phyloP scores from a whole-genome alignment of 2,888 invertebrate genomes.

The Entomobrya proxima region DNA sequence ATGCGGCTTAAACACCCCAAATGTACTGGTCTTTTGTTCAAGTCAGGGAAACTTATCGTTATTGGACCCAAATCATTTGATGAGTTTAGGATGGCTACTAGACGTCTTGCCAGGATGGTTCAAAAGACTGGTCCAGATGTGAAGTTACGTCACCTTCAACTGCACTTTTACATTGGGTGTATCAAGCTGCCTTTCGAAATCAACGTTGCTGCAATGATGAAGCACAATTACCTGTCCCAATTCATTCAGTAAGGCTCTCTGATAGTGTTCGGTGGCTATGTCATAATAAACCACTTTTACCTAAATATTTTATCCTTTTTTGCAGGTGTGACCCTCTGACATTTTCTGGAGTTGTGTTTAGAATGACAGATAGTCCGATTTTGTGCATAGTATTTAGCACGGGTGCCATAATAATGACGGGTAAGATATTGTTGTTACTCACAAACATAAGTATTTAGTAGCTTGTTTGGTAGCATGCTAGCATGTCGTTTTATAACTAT shows the following conservation, averaged over 20 bases:
- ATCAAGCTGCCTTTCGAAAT: background rate
- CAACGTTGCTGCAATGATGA: background rate
- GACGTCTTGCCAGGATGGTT: conserved; percentile 16
- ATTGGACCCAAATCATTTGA: conserved; percentile 31
- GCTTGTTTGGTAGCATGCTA: background rate
- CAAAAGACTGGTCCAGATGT: conserved; percentile 6
- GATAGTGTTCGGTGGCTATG: too few species aligned
- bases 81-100: conserved; percentile 9
- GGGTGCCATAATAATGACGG: conserved; percentile 18
- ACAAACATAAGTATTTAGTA: background rate
- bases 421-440: too few species aligned
- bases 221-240: background rate
- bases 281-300: background rate
- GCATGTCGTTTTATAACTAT: background rate
- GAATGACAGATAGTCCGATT: background rate
- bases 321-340: background rate
- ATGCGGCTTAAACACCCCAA: conserved; percentile 1
- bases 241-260: conserved; percentile 24
- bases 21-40: conserved; percentile 3
- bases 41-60: conserved; percentile 2
- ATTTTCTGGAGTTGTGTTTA: conserved; percentile 3
- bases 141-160: background rate
- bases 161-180: conserved; percentile 17
- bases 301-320: background rate
- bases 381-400: conserved; percentile 10